phyloP scores from a whole-genome alignment of 2,113 vertebrate genomes.

The Thymallus thymallus region DNA sequence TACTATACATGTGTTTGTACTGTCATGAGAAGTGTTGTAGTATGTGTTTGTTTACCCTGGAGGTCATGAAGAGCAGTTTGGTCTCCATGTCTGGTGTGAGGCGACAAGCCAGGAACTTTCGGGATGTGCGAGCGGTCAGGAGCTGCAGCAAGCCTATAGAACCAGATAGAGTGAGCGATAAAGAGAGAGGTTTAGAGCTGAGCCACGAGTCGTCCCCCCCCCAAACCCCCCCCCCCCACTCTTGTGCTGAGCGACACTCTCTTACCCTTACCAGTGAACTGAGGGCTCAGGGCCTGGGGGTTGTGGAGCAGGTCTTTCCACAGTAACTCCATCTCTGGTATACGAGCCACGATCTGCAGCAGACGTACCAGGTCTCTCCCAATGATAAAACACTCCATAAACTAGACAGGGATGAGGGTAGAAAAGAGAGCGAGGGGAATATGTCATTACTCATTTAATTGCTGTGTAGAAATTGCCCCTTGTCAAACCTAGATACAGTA shows the following conservation, averaged over 20 bases:
- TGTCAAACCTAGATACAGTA: not conserved
- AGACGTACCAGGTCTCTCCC: constrained; percentile 92
- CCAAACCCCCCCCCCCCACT: no score
- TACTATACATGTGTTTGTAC: not conserved
- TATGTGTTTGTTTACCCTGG: constrained; percentile 71
- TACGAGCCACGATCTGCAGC: constrained; percentile 92
- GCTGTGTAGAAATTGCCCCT: no score
- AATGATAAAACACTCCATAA: constrained; percentile 94
- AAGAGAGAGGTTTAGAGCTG: no score
- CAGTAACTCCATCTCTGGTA: constrained; percentile 92
- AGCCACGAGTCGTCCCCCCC: constrained; percentile 68
- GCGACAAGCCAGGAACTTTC: constrained; percentile 80
- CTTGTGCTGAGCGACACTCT: no score
- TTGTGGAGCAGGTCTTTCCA: constrained; percentile 95
- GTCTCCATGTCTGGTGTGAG: constrained; percentile 98
- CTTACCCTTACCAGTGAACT: constrained; percentile 84
- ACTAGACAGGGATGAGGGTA: constrained; percentile 58
- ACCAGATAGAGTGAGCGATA: no score
- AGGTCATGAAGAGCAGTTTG: constrained; percentile 98
- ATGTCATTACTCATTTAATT: not conserved
- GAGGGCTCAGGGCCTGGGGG: constrained; percentile 86
- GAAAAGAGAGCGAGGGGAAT: not conserved
- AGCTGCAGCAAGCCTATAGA: not conserved
- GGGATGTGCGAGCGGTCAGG: not conserved
- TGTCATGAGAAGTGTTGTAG: rapidly evolving